Percentiles rank a stretch among this genome's conserved stretches.
phyloP scores from a whole-genome alignment of 1,140 invertebrate species.

The Berghia stephanieae region DNA sequence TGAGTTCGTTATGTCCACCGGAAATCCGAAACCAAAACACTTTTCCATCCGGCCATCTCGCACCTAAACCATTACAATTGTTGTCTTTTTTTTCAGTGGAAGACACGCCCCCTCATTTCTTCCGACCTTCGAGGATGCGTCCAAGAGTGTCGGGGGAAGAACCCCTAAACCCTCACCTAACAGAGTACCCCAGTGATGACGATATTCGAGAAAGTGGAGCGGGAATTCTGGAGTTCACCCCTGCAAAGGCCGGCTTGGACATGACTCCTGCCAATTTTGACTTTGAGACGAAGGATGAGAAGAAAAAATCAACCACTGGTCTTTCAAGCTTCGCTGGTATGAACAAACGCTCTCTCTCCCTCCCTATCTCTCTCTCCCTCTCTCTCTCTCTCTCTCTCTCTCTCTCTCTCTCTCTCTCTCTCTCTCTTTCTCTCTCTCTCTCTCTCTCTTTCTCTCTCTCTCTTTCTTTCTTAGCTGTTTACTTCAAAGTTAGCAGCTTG shows the following conservation, averaged over 20 bases:
- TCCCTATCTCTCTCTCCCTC: no score
- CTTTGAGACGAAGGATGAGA: slow-evolving; percentile 70
- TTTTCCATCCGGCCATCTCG: no score
- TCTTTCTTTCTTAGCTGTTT: not conserved
- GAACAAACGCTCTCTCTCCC: no score
- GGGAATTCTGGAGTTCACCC: slow-evolving; percentile 81
- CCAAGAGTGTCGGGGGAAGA: slow-evolving; percentile 11
- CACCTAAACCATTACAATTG: no score
- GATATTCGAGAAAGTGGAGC: slow-evolving; percentile 64
- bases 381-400: no score
- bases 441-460: not conserved
- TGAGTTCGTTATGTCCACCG: no score
- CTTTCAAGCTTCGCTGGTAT: slow-evolving; percentile 68
- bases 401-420: no score
- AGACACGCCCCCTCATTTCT: slow-evolving; percentile 31
- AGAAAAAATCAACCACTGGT: slow-evolving; percentile 65
- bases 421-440: no score
- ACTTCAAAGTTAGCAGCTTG: not conserved
- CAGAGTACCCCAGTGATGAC: slow-evolving; percentile 48
- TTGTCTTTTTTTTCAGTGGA: slow-evolving; percentile 10
- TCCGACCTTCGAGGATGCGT: slow-evolving; percentile 27
- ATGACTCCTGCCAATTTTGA: slow-evolving; percentile 81
- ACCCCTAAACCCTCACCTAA: not conserved
- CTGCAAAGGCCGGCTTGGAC: slow-evolving; percentile 87
- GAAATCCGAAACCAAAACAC: no score